phyloP scores from a whole-genome alignment of 2,888 invertebrate genomes.

The Pomacea canaliculata region DNA sequence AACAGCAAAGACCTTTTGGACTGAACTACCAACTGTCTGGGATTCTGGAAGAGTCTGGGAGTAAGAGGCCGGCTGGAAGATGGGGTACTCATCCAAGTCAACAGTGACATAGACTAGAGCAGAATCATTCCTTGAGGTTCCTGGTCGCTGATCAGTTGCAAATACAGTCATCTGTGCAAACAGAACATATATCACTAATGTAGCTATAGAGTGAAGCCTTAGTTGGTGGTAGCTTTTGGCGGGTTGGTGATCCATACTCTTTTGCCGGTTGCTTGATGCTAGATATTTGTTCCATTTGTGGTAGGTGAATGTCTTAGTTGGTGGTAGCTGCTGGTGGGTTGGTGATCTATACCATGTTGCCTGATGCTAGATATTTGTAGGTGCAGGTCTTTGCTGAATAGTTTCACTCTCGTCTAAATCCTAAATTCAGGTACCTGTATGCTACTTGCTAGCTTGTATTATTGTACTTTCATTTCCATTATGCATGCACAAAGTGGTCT shows the following conservation, averaged over 20 bases:
- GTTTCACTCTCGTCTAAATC: too few species aligned
- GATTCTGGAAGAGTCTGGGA: conserved; percentile 35
- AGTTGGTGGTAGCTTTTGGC: background rate
- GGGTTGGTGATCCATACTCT: background rate
- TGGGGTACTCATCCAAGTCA: conserved; percentile 35
- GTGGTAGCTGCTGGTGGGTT: background rate
- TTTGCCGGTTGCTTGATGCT: too few species aligned
- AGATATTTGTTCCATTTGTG: too few species aligned
- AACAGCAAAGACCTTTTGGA: conserved; percentile 40
- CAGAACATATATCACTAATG: background rate
- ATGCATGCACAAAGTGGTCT: too few species aligned
- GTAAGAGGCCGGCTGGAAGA: conserved; percentile 31
- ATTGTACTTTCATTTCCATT: too few species aligned
- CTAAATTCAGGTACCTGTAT: too few species aligned
- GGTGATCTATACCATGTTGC: background rate
- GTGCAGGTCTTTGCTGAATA: too few species aligned
- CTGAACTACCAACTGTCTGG: conserved; percentile 26
- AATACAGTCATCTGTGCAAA: conserved; percentile 41
- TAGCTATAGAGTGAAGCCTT: background rate
- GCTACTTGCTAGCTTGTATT: too few species aligned
- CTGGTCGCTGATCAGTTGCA: conserved; percentile 44
- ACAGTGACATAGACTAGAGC: conserved; percentile 39
- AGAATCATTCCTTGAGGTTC: conserved; percentile 20
- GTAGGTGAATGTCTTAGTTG: too few species aligned
- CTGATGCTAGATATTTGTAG: too few species aligned